Conservation (phyloP, 2,113 vertebrate species). For the Neotoma lepida region DNA sequence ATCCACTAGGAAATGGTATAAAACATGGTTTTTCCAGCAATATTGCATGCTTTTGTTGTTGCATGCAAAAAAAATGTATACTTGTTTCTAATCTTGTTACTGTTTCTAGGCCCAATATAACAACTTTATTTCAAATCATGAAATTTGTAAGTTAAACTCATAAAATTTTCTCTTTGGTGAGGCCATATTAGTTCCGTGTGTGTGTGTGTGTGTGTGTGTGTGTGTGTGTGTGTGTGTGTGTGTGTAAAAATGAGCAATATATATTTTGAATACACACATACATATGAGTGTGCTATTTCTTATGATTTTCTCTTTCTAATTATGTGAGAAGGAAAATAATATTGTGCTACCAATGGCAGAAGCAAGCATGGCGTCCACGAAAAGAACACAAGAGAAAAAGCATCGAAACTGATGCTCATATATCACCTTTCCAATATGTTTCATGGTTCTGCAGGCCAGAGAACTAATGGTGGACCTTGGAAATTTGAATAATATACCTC, state of each 20-base stretch:
- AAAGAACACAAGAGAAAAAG: neutral
- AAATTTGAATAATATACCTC: neutral
- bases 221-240: neutral
- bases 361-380: neutral
- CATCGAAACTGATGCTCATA: neutral
- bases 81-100: neutral
- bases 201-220: neutral
- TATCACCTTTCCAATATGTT: neutral
- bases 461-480: too few relatives aligned
- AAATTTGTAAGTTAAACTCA: neutral
- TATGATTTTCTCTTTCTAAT: neutral
- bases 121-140: slow-evolving; percentile 2
- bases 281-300: neutral
- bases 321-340: neutral
- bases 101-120: neutral
- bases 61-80: neutral
- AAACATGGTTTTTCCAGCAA: neutral
- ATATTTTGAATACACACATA: neutral
- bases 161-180: neutral
- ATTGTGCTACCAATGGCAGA: neutral
- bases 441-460: neutral
- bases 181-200: neutral
- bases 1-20: neutral
- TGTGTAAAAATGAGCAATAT: neutral
- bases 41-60: neutral